Base-by-base conservation (phyloP, 2,888 invertebrate species). In the Merodon equestris region DNA sequence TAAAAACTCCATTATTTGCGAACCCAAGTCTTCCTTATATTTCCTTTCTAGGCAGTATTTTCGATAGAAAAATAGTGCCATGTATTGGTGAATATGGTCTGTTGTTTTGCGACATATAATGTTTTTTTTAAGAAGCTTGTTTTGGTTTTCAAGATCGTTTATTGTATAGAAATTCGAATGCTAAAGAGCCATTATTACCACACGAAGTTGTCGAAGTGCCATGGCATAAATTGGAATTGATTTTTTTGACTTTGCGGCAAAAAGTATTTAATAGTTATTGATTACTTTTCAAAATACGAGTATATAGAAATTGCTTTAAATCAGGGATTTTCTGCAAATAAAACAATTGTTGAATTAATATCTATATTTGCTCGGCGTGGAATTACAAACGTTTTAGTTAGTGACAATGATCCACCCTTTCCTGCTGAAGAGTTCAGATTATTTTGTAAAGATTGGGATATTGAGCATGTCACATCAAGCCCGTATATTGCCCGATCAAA, bases 401-500 rank as follows among this genome's bases (percentile, higher is more conserved):
- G 68, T 1, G 77, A 83, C 50, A 73, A 81, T 9, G 70, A 71
- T 14, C 74, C 74, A 3, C 73, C 50, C 1, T 51, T 51, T 15
- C 13, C 15, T 48, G 34, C 75, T 2, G 47, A 47, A 10, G 27
- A 61, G 10, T 50, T 75, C 47, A 27, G 19, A 50, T 17, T 19
- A 14, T 77, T 67, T 45, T 63, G 53, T 34, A 18, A 60, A n/a
- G 47, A 57, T 15, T 82, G 72, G 64, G 63, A 70, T 47, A 73
- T 82, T 60, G 18, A 77, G 1, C 72, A 67, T 60, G 51, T 61
- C 10, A 75, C 66, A n/a, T 72, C 77, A 9, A 77, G 70, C 44
- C 77, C 79, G 9, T 73, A 71, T 54, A 18, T 75, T 17, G 42
- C 47, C 9, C 50, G 79, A 50, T 82, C 83, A 15, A 82, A 82